Evolutionary conservation across 2,113 vertebrate species (phyloP), one percentile per base, ranked within the genome.

Genomic region (Hystrix cristata): DNA sequence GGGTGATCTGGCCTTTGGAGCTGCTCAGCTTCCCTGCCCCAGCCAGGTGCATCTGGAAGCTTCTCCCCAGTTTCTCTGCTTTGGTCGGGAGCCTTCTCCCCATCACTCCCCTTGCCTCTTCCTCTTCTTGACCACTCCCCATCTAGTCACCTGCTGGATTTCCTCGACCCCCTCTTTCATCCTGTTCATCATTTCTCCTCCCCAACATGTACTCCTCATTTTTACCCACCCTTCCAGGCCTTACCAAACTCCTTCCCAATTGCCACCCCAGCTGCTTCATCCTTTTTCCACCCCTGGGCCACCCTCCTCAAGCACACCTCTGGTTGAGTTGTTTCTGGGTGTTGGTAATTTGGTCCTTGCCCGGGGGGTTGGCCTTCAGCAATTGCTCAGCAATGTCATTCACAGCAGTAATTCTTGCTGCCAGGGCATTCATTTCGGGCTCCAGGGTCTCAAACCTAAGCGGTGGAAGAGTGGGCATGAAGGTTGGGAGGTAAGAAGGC

Each of bases 371-470:
- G 0, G 99, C 98, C 85, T 97, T 98, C 91, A 99, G 98, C 79
- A 99, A 97, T 98, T 99, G 99, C 72, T 99, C 98, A 0, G 99
- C 99, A 25, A 99, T 99, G 91, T 98, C 98, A 59, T 99, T 99
- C 87, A 99, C 99, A 0, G 99, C 98, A 10, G 98, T 97, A 27
- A 99, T 98, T 7, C 99, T 99, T 0, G 98, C 98, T 0, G 98
- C 99, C 13, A 99, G 78, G 31, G 98, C 99, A 51, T 99, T 99
- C 99, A 99, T 99, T 98, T 99, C 99, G 0, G 99, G 99, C 97
- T 99, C 99, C 96, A 99, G 98, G 9, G 99, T 99, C 98, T 99
- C 99, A 31, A 99, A 99, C 96, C 99, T 99, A 97, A 86, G 95
- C 27, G 18, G 53, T 0, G 0, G 27, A 29, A 60, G 29, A 90